Conservation (phyloP, 2,113 vertebrate genomes). For the Chelonoidis abingdonii region DNA sequence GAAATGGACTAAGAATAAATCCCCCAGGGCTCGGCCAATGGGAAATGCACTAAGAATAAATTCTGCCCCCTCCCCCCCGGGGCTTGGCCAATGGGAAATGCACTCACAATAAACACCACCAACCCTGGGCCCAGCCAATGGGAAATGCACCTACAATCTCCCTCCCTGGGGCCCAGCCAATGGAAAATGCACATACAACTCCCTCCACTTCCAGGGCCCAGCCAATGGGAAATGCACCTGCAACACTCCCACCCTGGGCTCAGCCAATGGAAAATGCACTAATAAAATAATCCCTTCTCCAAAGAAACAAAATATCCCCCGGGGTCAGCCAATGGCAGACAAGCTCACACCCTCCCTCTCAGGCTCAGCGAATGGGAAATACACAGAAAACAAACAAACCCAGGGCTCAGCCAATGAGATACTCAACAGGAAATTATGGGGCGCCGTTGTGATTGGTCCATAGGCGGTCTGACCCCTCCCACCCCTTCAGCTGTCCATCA, state of each 20-base stretch:
- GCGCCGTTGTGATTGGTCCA: background rate
- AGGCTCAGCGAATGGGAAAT: background rate
- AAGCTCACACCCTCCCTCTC: rapidly evolving
- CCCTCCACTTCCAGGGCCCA: no score
- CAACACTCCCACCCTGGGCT: no score
- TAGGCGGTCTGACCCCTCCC: rapidly evolving
- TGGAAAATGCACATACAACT: background rate
- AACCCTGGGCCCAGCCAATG: background rate
- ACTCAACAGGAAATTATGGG: rapidly evolving
- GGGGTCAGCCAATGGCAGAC: background rate
- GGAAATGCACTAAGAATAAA: background rate
- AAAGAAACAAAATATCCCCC: rapidly evolving
- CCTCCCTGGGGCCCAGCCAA: background rate
- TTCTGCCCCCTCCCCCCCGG: no score
- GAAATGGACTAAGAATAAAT: background rate
- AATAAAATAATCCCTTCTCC: background rate
- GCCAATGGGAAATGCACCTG: background rate
- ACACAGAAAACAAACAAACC: background rate
- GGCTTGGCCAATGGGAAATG: background rate
- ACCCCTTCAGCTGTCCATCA: background rate
- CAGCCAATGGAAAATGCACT: background rate
- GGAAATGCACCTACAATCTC: background rate
- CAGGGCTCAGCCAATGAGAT: background rate
- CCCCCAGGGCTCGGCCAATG: background rate
- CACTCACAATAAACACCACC: background rate